phyloP scores from a whole-genome alignment of 2,113 vertebrate species.

The Sinosuthora webbiana region DNA sequence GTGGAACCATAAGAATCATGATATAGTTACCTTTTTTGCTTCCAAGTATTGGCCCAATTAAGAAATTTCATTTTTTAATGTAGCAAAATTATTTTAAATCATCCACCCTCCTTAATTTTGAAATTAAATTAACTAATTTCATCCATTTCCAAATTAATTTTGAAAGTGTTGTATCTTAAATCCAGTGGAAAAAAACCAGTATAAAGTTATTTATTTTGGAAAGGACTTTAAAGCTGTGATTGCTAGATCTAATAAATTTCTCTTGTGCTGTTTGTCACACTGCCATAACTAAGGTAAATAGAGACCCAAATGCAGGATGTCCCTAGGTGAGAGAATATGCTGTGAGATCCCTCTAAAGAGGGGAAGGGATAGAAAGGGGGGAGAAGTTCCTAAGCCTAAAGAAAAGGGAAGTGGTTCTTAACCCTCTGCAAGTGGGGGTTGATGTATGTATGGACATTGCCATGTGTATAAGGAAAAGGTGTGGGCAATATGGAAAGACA shows the following conservation, averaged over 20 bases:
- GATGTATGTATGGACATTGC: no score
- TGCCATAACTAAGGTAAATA: not conserved
- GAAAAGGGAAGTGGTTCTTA: not conserved
- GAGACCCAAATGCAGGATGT: not conserved
- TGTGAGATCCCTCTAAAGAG: not conserved
- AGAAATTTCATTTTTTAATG: not conserved
- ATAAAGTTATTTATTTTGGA: not conserved
- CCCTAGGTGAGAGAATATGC: not conserved
- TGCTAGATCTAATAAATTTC: not conserved
- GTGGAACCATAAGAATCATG: not conserved
- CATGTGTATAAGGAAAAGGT: not conserved
- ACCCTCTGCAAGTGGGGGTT: not conserved
- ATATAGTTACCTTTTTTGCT: not conserved
- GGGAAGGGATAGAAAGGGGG: rapidly evolving
- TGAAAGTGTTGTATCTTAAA: not conserved
- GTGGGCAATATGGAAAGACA: not conserved
- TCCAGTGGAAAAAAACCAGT: not conserved
- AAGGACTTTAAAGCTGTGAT: not conserved
- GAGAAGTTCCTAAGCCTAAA: not conserved
- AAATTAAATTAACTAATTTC: not conserved
- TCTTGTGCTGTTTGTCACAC: not conserved
- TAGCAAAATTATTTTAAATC: not conserved
- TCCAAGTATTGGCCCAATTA: not conserved
- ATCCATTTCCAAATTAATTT: not conserved
- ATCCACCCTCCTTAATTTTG: not conserved